Conservation (phyloP, 2,888 invertebrate genomes). For the Lasioglossum vierecki region DNA sequence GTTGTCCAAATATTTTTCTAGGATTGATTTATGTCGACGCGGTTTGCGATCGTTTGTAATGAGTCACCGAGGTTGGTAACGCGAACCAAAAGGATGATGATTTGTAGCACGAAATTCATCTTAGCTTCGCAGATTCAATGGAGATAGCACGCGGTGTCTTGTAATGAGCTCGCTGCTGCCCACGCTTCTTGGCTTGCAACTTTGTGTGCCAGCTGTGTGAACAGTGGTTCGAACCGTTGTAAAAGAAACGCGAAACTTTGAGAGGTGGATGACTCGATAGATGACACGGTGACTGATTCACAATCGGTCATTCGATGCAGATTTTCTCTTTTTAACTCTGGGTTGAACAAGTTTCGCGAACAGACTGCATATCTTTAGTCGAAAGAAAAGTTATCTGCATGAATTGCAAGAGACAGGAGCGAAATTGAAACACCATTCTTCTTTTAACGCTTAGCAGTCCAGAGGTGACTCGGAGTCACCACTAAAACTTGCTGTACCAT, state of each 20-base stretch:
- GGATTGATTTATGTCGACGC: conserved; percentile 39
- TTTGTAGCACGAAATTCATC: conserved; percentile 15
- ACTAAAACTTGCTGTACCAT: too few relatives aligned
- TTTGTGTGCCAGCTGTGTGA: conserved; percentile 1
- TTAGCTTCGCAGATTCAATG: conserved; percentile 12
- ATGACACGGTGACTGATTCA: conserved; percentile 30
- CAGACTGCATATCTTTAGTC: too few relatives aligned
- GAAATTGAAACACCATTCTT: too few relatives aligned
- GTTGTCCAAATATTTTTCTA: conserved; percentile 53
- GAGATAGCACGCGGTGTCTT: conserved; percentile 22
- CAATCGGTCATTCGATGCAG: conserved; percentile 45
- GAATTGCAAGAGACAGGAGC: too few relatives aligned
- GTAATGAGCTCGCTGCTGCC: conserved; percentile 55
- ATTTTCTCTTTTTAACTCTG: not conserved
- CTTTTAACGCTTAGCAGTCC: too few relatives aligned
- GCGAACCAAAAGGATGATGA: conserved; percentile 27
- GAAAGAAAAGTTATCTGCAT: too few relatives aligned
- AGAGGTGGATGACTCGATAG: conserved; percentile 1
- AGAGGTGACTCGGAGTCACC: too few relatives aligned
- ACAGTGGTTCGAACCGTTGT: conserved; percentile 48
- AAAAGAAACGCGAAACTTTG: conserved; percentile 45
- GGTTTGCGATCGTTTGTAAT: conserved; percentile 30
- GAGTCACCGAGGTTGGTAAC: conserved; percentile 31
- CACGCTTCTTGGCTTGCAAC: conserved; percentile 40
- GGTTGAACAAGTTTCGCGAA: not conserved